Evolutionary conservation across 2,888 invertebrate genomes (phyloP), one percentile per base, ranked within the genome.

Genomic region (Plutella xylostella): DNA sequence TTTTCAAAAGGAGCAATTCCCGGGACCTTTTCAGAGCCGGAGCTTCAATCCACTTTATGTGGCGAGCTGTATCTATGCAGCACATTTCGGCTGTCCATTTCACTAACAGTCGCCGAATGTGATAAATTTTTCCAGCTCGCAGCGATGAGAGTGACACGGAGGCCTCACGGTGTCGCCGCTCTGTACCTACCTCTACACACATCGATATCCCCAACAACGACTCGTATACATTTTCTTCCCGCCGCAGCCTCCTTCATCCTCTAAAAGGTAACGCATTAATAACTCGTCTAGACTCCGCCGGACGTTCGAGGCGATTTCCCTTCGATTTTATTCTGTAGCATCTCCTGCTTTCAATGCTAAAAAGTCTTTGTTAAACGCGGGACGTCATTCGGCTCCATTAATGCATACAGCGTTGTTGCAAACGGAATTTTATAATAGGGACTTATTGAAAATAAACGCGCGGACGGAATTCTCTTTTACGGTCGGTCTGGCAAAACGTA

Each of bases 91-190:
- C 51, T 56, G 63, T 63, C 65, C 63, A 54, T 54, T 58, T 49
- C 46, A 61, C 60, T 59, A 60, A 59, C 58, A 59, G 56, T 61
- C 58, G 62, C 58, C 59, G 55, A 59, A 61, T 57, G 61, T 63
- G 65, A 74, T 76, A 76, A 71, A 72, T 74, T 68, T 67, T 64
- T 61, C 37, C 43, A 35, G 41, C 20, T 33, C 35, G 60, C 60
- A 61, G 56, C 57, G 56, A 55, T 60, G 62, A 63, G 61, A 70
- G 65, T 68, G 73, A 71, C 72, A 68, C 61, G 47, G 55, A 68
- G 67, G 72, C 68, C 70, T 66, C 53, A 55, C 54, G 43, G 58
- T 69, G 56, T 55, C 45, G 47, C 60, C 51, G 57, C 12, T 31
- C 18, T 41, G 19, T 20, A 20, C 20, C 19, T 41, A 18, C 30